phyloP scores from a whole-genome alignment of 2,113 vertebrate species.

The Xyliphius kryptos region DNA sequence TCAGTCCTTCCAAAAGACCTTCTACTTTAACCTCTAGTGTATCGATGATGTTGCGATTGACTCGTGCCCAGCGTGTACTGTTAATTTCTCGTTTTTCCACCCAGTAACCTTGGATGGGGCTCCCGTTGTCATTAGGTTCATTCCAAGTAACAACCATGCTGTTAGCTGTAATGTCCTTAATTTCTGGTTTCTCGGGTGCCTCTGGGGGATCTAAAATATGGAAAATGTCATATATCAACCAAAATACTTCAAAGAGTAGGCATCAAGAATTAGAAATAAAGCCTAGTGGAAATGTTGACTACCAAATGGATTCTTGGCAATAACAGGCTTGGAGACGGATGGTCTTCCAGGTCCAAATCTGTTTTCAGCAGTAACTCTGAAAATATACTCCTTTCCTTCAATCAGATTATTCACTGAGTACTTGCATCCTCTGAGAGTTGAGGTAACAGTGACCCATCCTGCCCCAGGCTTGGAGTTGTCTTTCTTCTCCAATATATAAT shows the following conservation, averaged over 20 bases:
- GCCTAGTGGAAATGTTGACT: slow-evolving; percentile 46
- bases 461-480: slow-evolving; percentile 90
- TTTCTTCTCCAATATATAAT: slow-evolving; percentile 92
- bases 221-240: no score
- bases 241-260: no score
- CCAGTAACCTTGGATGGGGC: slow-evolving; percentile 94
- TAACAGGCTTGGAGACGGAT: slow-evolving; percentile 82
- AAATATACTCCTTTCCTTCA: slow-evolving; percentile 93
- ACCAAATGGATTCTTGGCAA: slow-evolving; percentile 95
- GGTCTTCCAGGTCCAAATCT: slow-evolving; percentile 81
- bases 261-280: no score
- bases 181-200: slow-evolving; percentile 84
- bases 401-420: slow-evolving; percentile 87
- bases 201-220: slow-evolving; percentile 96
- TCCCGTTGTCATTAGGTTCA: slow-evolving; percentile 89
- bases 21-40: slow-evolving; percentile 75
- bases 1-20: slow-evolving; percentile 85
- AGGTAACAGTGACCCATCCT: slow-evolving; percentile 80
- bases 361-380: slow-evolving; percentile 91
- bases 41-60: slow-evolving; percentile 76
- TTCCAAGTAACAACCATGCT: slow-evolving; percentile 94
- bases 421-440: slow-evolving; percentile 84
- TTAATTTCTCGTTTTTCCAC: slow-evolving; percentile 95
- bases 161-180: slow-evolving; percentile 75
- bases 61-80: slow-evolving; percentile 88